Evolutionary conservation across 92 coral and sea anemone species (phyloP).

Genomic region (Bergia sp.): DNA sequence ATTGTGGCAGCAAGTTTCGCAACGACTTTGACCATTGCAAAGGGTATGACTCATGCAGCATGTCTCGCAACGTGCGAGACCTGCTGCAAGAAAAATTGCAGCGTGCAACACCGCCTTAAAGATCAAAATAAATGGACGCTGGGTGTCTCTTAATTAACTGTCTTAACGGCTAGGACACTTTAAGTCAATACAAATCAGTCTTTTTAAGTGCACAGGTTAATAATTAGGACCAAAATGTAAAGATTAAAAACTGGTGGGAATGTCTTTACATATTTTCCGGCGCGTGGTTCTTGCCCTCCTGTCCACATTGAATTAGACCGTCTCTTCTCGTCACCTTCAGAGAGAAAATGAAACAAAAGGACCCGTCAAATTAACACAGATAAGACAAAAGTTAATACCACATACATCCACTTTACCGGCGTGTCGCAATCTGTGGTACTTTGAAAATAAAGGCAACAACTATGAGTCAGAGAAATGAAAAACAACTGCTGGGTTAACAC

Average conservation of each 20-base stretch:
- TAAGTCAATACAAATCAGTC: not conserved
- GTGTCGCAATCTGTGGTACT: not conserved
- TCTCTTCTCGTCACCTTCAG: conserved; percentile 87
- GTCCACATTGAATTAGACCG: conserved; percentile 71
- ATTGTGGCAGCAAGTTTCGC: too few species aligned
- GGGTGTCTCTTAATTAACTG: too few species aligned
- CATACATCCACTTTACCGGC: not conserved
- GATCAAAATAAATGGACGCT: too few species aligned
- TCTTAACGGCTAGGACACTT: not conserved
- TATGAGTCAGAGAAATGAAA: too few species aligned
- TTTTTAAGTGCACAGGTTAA: not conserved
- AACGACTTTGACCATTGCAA: too few species aligned
- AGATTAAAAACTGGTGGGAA: not conserved
- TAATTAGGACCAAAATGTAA: not conserved
- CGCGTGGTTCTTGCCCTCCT: conserved; percentile 88
- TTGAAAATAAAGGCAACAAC: not conserved
- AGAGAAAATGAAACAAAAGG: not conserved
- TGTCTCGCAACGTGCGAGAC: too few species aligned
- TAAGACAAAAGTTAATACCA: not conserved
- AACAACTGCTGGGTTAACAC: not conserved
- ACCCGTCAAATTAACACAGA: not conserved
- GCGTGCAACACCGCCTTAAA: too few species aligned
- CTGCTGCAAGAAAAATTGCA: too few species aligned
- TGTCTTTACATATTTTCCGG: conserved; percentile 84
- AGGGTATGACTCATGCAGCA: too few species aligned